Evolutionary conservation across 2,888 invertebrate genomes (phyloP).

Genomic region (Sesia apiformis): DNA sequence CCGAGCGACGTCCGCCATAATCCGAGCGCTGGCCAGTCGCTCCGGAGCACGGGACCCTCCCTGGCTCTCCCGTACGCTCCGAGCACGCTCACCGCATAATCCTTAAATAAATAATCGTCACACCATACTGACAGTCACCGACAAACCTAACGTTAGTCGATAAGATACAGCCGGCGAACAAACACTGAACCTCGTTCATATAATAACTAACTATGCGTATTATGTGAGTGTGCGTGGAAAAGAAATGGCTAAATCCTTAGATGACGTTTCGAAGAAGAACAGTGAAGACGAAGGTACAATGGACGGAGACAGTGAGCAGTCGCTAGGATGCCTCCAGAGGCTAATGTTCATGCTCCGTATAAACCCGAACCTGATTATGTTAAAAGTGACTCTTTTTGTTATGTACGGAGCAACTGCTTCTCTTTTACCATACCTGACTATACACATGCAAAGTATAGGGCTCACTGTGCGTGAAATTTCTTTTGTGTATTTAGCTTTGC

Average conservation of each 20-base stretch:
- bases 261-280: constrained; percentile 53
- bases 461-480: constrained; percentile 90
- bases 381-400: constrained; percentile 87
- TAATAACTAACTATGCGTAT: neutral
- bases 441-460: constrained; percentile 93
- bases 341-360: constrained; percentile 71
- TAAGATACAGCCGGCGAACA: constrained; percentile 52
- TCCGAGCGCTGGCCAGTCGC: constrained; percentile 50
- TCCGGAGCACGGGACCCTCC: constrained; percentile 55
- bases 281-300: constrained; percentile 59
- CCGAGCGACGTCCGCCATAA: constrained; percentile 57
- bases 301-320: constrained; percentile 58
- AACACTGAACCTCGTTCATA: constrained; percentile 23
- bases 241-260: constrained; percentile 47
- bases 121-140: constrained; percentile 28
- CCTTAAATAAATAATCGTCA: constrained; percentile 55
- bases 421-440: constrained; percentile 88
- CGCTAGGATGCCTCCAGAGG: constrained; percentile 53
- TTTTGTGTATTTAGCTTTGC: constrained; percentile 88
- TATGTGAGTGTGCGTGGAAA: neutral
- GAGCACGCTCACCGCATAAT: constrained; percentile 22
- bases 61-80: constrained; percentile 45
- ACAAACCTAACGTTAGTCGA: constrained; percentile 57
- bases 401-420: constrained; percentile 91
- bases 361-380: constrained; percentile 85